These are phyloP conservation scores for Notocelia uddmanniana DNA, from an alignment of 2,888 invertebrate genomes.

Conservation along the genomic window DNA sequence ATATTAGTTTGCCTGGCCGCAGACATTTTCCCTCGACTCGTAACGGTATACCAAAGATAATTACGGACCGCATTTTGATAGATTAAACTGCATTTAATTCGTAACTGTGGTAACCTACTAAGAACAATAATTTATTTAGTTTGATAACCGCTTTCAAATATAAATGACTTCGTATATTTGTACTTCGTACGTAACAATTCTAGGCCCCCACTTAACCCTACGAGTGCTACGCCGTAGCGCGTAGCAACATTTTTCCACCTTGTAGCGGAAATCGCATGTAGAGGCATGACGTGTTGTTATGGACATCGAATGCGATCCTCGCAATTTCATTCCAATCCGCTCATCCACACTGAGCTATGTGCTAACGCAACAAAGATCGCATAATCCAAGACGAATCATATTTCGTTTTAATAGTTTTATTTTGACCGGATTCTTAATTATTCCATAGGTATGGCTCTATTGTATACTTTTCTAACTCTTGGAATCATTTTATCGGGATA, in stretches of 20 bases:
- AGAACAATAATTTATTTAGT: neutral
- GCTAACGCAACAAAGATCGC: neutral
- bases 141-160: neutral
- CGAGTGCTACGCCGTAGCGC: too few relatives aligned
- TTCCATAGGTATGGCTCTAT: too few relatives aligned
- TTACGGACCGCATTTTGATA: conserved; percentile 30
- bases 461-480: too few relatives aligned
- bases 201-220: too few relatives aligned
- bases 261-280: too few relatives aligned
- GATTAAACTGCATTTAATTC: conserved; percentile 25
- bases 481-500: too few relatives aligned
- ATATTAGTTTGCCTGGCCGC: conserved; percentile 9
- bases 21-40: conserved; percentile 26
- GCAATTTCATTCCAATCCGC: neutral
- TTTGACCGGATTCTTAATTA: neutral
- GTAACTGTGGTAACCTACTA: conserved; percentile 18
- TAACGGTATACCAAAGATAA: conserved; percentile 34
- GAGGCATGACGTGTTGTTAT: too few relatives aligned
- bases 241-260: too few relatives aligned
- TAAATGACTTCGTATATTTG: too few relatives aligned
- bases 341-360: too few relatives aligned
- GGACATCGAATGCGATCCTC: neutral
- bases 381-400: neutral
- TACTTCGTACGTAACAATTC: too few relatives aligned
- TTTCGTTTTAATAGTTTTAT: neutral